Evolutionary conservation across 2,797 vertebrate species (phyloP).

Genomic region (Cheracebus regulus): DNA sequence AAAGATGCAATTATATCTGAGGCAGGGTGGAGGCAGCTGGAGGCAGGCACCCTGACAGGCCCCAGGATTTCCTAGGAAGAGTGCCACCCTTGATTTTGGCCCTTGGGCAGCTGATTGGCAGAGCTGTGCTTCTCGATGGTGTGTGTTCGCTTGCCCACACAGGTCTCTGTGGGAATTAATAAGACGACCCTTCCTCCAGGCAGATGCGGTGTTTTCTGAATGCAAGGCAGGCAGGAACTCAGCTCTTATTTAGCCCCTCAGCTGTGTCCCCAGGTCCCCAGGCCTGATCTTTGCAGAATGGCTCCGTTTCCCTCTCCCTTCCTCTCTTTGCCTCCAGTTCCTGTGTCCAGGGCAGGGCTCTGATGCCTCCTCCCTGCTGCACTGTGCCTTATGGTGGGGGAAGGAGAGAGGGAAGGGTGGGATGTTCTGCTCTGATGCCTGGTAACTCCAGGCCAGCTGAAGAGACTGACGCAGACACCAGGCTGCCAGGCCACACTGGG

Average conservation of each 20-base stretch:
- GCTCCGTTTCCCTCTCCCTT: no score
- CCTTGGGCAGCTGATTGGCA: not conserved
- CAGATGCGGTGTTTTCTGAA: not conserved
- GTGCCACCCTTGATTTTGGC: not conserved
- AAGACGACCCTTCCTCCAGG: not conserved
- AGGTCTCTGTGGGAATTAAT: not conserved
- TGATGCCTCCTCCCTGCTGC: not conserved
- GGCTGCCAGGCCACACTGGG: not conserved
- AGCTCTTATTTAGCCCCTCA: not conserved
- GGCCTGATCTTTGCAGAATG: not conserved
- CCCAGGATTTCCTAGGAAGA: not conserved
- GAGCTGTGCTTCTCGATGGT: not conserved
- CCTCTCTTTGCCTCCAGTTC: not conserved
- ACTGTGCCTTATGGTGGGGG: not conserved
- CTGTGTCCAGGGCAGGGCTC: not conserved
- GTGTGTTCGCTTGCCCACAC: not conserved
- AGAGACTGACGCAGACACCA: not conserved
- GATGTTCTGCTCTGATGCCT: not conserved
- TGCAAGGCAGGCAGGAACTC: not conserved
- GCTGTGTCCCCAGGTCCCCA: not conserved
- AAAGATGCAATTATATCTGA: fast-evolving
- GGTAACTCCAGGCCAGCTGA: not conserved
- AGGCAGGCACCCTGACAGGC: no score
- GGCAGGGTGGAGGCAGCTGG: not conserved
- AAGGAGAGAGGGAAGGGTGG: fast-evolving